A percentile compares a stretch with the other conserved stretches of the same genome.
phyloP scores from a whole-genome alignment of 1,140 invertebrate species.

The Hyphantria cunea region DNA sequence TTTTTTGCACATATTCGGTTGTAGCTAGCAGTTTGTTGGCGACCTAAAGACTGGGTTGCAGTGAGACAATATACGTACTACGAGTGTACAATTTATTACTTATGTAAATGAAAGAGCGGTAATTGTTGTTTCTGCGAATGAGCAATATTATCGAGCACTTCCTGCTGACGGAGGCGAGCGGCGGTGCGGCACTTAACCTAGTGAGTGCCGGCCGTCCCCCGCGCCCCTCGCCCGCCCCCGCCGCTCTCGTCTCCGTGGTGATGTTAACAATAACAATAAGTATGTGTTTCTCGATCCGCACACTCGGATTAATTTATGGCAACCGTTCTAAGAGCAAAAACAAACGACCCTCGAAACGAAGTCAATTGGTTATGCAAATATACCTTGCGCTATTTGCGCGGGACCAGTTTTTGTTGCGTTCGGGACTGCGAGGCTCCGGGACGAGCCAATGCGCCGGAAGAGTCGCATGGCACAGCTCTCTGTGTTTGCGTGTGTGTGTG shows the following conservation, averaged over 20 bases:
- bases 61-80: no score
- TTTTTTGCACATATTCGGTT: no score
- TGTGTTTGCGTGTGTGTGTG: no score
- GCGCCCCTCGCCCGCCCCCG: background rate
- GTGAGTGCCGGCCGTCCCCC: constrained; percentile 1
- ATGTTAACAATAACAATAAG: constrained; percentile 2
- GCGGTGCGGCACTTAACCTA: constrained; percentile 20
- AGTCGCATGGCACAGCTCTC: background rate
- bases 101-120: constrained; percentile 2
- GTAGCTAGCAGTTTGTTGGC: no score
- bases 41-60: no score
- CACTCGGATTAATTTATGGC: constrained; percentile 49
- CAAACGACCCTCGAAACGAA: constrained; percentile 42
- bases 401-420: constrained; percentile 6
- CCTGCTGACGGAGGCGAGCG: constrained; percentile 5
- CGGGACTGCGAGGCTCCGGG: background rate
- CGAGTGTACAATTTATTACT: no score
- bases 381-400: constrained; percentile 10
- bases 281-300: constrained; percentile 35
- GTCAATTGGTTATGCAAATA: constrained; percentile 49
- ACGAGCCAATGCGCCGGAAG: background rate
- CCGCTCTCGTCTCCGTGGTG: background rate
- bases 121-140: constrained; percentile 18
- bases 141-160: constrained; percentile 23
- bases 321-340: constrained; percentile 45